Evolutionary conservation across 2,888 invertebrate species (phyloP).

Genomic region (Graphium colonna): DNA sequence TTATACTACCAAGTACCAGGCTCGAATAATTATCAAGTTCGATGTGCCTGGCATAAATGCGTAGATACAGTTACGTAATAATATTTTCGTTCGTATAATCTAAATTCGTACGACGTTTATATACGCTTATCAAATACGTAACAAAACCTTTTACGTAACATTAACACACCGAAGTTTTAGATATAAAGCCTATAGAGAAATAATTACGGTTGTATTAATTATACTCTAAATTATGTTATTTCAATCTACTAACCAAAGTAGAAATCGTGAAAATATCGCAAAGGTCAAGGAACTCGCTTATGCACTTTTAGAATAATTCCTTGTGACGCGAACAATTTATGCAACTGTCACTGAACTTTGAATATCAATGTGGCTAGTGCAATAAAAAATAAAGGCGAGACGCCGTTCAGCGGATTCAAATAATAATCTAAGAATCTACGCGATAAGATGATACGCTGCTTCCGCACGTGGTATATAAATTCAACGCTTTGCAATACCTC

Average conservation of each 20-base stretch:
- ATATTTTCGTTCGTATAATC: no score
- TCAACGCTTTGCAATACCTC: conserved; percentile 8
- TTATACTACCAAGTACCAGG: no score
- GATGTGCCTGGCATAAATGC: no score
- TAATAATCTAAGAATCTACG: conserved; percentile 23
- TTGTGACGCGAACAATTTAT: not conserved
- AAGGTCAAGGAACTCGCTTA: not conserved
- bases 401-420: conserved; percentile 8
- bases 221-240: no score
- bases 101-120: no score
- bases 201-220: no score
- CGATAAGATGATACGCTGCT: conserved; percentile 26
- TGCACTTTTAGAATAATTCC: not conserved
- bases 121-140: not conserved
- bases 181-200: no score
- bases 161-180: no score
- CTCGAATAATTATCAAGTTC: no score
- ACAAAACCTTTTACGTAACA: not conserved
- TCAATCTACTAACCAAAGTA: no score
- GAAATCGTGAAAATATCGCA: not conserved
- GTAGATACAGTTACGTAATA: no score
- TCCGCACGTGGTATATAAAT: conserved; percentile 25
- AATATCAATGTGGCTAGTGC: conserved; percentile 12
- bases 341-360: conserved; percentile 9
- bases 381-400: conserved; percentile 10